phyloP scores from a whole-genome alignment of 2,888 invertebrate species.

The Eledone cirrhosa region DNA sequence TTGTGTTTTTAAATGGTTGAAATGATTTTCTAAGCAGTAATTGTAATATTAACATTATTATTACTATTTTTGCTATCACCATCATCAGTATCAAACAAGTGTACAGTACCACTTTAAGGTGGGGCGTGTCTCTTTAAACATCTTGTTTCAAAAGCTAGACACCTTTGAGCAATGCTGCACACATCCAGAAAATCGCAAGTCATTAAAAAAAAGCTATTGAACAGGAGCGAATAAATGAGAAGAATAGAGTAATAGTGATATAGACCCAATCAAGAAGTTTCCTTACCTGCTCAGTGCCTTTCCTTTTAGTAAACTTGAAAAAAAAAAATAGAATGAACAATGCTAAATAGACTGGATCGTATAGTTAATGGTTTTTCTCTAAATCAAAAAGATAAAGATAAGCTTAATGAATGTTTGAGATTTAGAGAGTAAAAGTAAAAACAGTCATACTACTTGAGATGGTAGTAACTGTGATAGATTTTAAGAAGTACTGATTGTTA shows the following conservation, averaged over 20 bases:
- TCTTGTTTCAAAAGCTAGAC: neutral
- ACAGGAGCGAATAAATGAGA: neutral
- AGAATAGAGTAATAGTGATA: slow-evolving; percentile 3
- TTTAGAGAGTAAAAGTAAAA: too few relatives aligned
- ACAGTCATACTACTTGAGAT: too few relatives aligned
- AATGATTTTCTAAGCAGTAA: too few relatives aligned
- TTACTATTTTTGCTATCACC: too few relatives aligned
- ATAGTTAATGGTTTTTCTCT: neutral
- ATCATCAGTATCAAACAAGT: too few relatives aligned
- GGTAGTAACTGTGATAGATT: too few relatives aligned
- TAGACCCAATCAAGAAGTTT: slow-evolving; percentile 24
- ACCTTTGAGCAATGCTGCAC: neutral
- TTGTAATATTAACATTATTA: too few relatives aligned
- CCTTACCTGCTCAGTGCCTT: slow-evolving; percentile 44
- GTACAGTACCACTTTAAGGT: neutral
- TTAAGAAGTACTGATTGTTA: too few relatives aligned
- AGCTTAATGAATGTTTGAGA: too few relatives aligned
- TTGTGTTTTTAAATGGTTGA: too few relatives aligned
- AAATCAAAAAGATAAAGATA: neutral
- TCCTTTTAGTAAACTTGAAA: slow-evolving; percentile 44
- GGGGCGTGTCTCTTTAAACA: neutral
- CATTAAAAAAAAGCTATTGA: neutral
- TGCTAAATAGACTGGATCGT: neutral
- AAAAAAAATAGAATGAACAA: slow-evolving; percentile 31
- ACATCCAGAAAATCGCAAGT: neutral